These are phyloP conservation scores for Sparus aurata DNA, from an alignment of 2,797 vertebrate genomes.

Conservation along the genomic window DNA sequence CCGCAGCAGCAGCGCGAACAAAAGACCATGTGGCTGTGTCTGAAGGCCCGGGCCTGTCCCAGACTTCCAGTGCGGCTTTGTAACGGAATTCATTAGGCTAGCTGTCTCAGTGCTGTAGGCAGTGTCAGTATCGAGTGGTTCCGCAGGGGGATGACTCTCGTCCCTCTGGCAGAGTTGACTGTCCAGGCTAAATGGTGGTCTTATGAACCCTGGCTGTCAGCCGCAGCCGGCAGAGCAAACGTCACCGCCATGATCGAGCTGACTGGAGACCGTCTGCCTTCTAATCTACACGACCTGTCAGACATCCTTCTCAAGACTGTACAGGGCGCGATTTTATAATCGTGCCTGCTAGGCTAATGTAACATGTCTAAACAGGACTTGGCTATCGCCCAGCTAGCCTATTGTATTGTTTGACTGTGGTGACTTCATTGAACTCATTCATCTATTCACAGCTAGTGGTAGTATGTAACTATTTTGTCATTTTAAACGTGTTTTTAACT, in stretches of 20 bases:
- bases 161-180: rapidly evolving
- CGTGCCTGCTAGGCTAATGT: no score
- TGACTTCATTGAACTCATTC: not conserved
- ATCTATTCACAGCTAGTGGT: not conserved
- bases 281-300: no score
- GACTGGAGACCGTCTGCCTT: not conserved
- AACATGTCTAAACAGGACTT: no score
- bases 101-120: not conserved
- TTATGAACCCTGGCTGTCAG: not conserved
- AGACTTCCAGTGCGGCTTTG: rapidly evolving
- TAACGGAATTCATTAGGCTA: not conserved
- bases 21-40: conserved; percentile 50
- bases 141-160: rapidly evolving
- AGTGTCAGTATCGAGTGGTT: not conserved
- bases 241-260: not conserved
- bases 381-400: no score
- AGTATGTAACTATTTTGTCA: not conserved
- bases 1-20: conserved; percentile 33
- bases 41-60: conserved; percentile 33
- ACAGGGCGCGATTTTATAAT: no score
- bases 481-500: not conserved
- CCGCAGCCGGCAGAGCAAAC: not conserved
- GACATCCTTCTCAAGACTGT: no score
- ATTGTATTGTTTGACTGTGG: no score
- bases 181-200: rapidly evolving